phyloP scores from a whole-genome alignment of 1,140 invertebrate species.

The Tigriopus japonicus region DNA sequence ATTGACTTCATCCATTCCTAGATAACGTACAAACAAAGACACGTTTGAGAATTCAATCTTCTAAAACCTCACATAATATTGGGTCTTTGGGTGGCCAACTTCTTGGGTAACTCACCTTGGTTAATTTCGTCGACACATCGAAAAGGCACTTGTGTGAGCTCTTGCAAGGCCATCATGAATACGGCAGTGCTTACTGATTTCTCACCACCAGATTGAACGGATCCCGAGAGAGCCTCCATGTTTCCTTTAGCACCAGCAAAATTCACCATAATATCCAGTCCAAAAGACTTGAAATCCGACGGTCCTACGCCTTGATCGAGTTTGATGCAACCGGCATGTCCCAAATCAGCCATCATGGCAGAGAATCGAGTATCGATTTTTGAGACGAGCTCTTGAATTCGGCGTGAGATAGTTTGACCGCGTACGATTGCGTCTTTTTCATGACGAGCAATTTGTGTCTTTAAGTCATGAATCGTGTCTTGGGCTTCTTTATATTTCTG shows the following conservation, averaged over 20 bases:
- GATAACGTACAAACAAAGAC: too few species aligned
- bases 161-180: constrained; percentile 74
- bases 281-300: neutral
- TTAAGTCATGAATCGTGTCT: neutral
- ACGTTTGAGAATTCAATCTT: too few species aligned
- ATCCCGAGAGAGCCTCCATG: neutral
- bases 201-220: constrained; percentile 85
- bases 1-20: constrained; percentile 67
- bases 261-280: neutral
- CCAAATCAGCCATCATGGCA: constrained; percentile 34
- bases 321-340: constrained; percentile 64
- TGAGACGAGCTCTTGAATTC: neutral
- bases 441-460: neutral
- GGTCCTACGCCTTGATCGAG: constrained; percentile 24
- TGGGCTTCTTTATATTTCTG: neutral
- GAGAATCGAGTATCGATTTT: neutral
- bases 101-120: constrained; percentile 33
- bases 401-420: neutral
- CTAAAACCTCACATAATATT: too few species aligned
- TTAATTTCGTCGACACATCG: constrained; percentile 94
- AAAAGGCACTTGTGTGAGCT: constrained; percentile 62
- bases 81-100: too few species aligned
- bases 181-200: constrained; percentile 72
- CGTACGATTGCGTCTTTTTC: neutral
- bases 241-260: neutral